A percentile compares a stretch with the other conserved stretches of the same genome.
Evolutionary conservation across 1,140 invertebrate species (phyloP).

Genomic region (Lamellibrachia luymesi): DNA sequence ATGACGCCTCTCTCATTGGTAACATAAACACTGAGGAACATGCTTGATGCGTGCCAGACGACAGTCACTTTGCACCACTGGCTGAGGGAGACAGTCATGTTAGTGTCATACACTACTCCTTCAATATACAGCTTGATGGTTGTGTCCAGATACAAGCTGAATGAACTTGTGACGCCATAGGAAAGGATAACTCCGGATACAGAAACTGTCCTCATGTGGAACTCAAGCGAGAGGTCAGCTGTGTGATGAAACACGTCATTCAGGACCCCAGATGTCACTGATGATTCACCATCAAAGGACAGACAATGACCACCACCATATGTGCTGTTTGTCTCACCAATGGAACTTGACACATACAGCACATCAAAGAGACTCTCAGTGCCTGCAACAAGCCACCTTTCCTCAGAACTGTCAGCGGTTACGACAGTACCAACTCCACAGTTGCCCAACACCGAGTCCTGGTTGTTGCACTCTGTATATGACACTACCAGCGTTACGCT

Average conservation of each 20-base stretch:
- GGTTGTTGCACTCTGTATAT: neutral
- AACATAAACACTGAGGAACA: neutral
- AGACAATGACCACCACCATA: neutral
- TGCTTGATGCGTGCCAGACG: conserved; percentile 8
- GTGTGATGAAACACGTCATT: neutral
- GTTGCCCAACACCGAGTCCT: neutral
- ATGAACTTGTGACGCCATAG: neutral
- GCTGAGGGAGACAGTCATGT: neutral
- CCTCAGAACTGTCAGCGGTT: neutral
- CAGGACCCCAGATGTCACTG: neutral
- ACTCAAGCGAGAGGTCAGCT: neutral
- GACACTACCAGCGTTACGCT: neutral
- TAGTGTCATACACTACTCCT: conserved; percentile 2
- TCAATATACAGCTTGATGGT: neutral
- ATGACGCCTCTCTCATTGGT: neutral
- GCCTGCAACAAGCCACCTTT: neutral
- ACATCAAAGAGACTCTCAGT: neutral
- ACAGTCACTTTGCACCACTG: conserved; percentile 11
- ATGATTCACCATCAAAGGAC: neutral
- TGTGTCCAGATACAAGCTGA: conserved; percentile 10
- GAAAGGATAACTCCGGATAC: neutral
- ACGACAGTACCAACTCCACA: neutral
- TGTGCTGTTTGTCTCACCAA: neutral
- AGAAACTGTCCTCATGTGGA: neutral
- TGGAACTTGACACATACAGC: neutral